Conservation (phyloP, 2,888 invertebrate genomes). For the Drosophila gaucha region DNA sequence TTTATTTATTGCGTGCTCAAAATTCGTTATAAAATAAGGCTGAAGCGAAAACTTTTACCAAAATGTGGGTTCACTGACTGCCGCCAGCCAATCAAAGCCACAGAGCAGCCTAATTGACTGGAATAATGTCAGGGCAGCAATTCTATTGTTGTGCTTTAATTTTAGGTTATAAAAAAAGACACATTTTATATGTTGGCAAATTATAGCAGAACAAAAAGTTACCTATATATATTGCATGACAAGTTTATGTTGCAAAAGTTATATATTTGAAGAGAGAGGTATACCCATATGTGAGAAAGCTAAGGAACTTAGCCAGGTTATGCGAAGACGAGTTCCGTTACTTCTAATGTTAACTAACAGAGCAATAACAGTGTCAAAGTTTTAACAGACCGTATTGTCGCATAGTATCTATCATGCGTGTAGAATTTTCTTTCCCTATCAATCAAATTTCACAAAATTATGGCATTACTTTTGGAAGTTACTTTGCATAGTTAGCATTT, state of each 20-base stretch:
- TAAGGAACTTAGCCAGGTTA: too few relatives aligned
- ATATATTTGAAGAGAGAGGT: slow-evolving; percentile 4
- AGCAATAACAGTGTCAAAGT: too few relatives aligned
- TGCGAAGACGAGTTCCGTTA: too few relatives aligned
- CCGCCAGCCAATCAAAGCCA: slow-evolving; percentile 8
- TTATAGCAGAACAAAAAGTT: slow-evolving; percentile 9
- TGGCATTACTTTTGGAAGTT: too few relatives aligned
- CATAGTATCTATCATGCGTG: too few relatives aligned
- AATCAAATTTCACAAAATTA: too few relatives aligned
- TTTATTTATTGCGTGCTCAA: slow-evolving; percentile 72
- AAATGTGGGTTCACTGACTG: slow-evolving; percentile 56
- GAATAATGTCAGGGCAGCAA: slow-evolving; percentile 50
- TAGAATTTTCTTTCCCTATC: too few relatives aligned
- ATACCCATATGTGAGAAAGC: background rate
- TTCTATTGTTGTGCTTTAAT: slow-evolving; percentile 38
- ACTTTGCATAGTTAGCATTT: too few relatives aligned
- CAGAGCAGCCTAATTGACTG: slow-evolving; percentile 44
- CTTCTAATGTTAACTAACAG: too few relatives aligned
- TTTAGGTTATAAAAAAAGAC: background rate
- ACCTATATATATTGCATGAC: slow-evolving; percentile 5
- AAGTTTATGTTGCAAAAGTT: slow-evolving; percentile 17
- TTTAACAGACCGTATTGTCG: too few relatives aligned
- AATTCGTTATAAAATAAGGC: slow-evolving; percentile 69
- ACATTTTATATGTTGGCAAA: slow-evolving; percentile 12
- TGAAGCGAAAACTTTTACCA: slow-evolving; percentile 18